Evolutionary conservation across 2,888 invertebrate genomes (phyloP), one percentile per base, ranked within the genome.

Genomic region (Rhogogaster chlorosoma): DNA sequence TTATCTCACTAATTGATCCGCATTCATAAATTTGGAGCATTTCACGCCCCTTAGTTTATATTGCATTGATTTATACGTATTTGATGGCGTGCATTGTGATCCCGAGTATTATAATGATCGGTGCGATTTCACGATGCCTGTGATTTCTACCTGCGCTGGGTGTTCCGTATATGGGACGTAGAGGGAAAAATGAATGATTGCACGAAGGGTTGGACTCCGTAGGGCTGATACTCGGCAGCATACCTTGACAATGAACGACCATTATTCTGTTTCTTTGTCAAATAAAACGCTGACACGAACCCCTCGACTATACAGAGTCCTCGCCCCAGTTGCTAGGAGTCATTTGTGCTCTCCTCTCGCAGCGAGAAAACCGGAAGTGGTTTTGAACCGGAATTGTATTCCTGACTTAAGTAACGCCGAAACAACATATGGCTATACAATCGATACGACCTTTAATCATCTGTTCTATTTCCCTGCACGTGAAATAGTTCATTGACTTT

Each of bases 301-400:
- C 73, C 42, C 22, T 42, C 9, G 42, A 22, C 2, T 73, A 42
- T 9, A 22, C 26, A n/a, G 12, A 73, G 22, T 22, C 42, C 42
- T 73, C 42, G 15, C n/a, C n/a, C 38, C 73, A 42, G 42, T 73
- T 73, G 12, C 73, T 29, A n/a, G 4, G 73, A 73, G 42, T 73
- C 73, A 42, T 22, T 42, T 38, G 22, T 36, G 1, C 38, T 9
- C n/a, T 53, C n/a, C 71, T n/a, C 32, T 71, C 18, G 7, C n/a
- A 0, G 36, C 5, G 71, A 36, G 38, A 71, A 38, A 71, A n/a
- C 71, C n/a, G 38, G 38, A 71, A 36, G 38, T n/a, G 38, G n/a
- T 36, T n/a, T n/a, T 29, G n/a, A 71, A 71, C 71, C 71, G 71
- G 71, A 71, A 71, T 71, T 22, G 26, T 71, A 71, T 36, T 38